Percentiles rank a stretch among this genome's conserved stretches.
These are phyloP conservation scores for Bicyclus anynana DNA, from an alignment of 1,140 invertebrate species.

Conservation along the genomic window DNA sequence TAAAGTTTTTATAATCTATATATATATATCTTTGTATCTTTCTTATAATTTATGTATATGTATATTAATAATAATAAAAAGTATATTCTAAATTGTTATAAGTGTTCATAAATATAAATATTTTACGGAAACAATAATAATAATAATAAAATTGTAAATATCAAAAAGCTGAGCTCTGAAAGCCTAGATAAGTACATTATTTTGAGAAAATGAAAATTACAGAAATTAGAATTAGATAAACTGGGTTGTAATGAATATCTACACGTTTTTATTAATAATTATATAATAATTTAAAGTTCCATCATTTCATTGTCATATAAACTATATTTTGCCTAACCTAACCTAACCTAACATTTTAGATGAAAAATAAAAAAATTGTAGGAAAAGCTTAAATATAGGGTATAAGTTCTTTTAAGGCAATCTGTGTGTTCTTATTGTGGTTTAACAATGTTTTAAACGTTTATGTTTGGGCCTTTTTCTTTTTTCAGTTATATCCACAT, in stretches of 20 bases:
- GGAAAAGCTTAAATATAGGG: no score
- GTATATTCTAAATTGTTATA: conserved; percentile 75
- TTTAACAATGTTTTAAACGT: no score
- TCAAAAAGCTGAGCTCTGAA: conserved; percentile 34
- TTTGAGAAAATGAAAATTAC: conserved; percentile 33
- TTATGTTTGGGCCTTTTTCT: no score
- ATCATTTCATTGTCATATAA: no score
- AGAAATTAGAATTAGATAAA: conserved; percentile 28
- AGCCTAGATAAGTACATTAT: conserved; percentile 36
- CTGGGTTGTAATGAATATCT: conserved; percentile 13
- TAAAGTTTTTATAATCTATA: conserved; percentile 10
- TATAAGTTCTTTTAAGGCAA: no score
- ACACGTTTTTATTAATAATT: no score
- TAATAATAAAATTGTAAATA: conserved; percentile 39
- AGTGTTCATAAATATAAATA: conserved; percentile 71
- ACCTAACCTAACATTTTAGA: no score
- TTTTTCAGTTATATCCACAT: no score
- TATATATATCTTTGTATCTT: conserved; percentile 39
- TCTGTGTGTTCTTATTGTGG: no score
- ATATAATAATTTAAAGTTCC: no score
- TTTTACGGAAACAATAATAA: conserved; percentile 57
- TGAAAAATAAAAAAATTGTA: no score
- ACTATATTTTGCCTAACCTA: no score
- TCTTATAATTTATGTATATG: conserved; percentile 29
- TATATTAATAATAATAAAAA: conserved; percentile 52